Base-by-base conservation (phyloP, 2,888 invertebrate species). In the Drosophila ezoana region DNA sequence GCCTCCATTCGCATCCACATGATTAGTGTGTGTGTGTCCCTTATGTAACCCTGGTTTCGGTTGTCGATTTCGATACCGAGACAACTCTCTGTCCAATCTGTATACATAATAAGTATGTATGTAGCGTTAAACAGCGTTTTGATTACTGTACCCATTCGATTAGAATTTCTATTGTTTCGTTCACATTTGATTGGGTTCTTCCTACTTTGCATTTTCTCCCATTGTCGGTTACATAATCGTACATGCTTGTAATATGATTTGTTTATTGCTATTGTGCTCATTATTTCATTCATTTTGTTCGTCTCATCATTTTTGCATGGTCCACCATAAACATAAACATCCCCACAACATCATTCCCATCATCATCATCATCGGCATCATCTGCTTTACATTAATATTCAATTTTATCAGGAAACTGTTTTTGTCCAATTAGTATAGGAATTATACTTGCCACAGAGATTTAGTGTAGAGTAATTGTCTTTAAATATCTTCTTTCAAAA, bases 111-210 rank as follows among this genome's bases (percentile, higher is more conserved):
- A 66, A 69, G 48, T 64, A 71, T 72, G 86, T 86, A 86, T 72
- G 86, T 82, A 86, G 83, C 83, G 76, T 82, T 78, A 76, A 71
- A 77, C 80, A 76, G 64, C 78, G 60, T 83, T 85, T 76, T 79
- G 67, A 84, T 79, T 76, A 76, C 65, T 63, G 61, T 74, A 48
- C 14, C 38, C 52, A 53, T 72, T 71, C 47, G 51, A 58, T 72
- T 64, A 56, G 68, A 72, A 37, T 43, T 47, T 11, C 40, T 63
- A 53, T 79, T 78, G 72, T 80, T 81, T 63, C 37, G 65, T 69
- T 69, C 37, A 66, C 47, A 70, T 66, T 77, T 67, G 52, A 63
- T 77, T 76, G 57, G 33, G 43, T 51, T 58, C 8, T 53, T 60
- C 54, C 57, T 72, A 45, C 44, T 41, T 62, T 57, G 71, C 58